These are phyloP conservation scores for Xerus rutilus DNA, from an alignment of 2,797 vertebrate genomes.

Conservation along the genomic window DNA sequence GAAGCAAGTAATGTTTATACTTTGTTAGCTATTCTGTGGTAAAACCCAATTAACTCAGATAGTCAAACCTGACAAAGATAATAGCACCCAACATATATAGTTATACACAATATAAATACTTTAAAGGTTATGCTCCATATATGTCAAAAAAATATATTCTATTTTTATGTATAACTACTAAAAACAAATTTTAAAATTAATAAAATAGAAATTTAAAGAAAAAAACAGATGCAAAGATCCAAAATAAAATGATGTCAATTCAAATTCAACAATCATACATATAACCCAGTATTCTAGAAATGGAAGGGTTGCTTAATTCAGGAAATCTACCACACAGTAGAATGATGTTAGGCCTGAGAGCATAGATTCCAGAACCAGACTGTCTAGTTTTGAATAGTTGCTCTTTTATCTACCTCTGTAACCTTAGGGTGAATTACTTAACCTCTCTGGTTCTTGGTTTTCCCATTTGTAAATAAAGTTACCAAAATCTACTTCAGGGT, in stretches of 20 bases:
- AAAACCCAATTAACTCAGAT: not conserved
- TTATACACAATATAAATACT: not conserved
- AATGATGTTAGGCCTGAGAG: not conserved
- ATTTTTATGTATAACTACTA: too few relatives aligned
- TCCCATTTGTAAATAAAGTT: not conserved
- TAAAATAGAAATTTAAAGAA: not conserved
- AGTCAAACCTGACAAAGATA: not conserved
- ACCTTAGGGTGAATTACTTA: not conserved
- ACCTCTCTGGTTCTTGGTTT: not conserved
- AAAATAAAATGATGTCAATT: not conserved
- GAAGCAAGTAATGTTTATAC: constrained; percentile 26
- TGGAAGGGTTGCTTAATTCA: not conserved
- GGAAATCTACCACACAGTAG: not conserved
- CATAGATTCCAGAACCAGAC: not conserved
- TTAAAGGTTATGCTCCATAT: not conserved
- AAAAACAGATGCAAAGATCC: not conserved
- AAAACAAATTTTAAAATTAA: not conserved
- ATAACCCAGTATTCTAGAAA: not conserved
- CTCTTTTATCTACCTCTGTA: not conserved
- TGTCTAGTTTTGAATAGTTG: not conserved
- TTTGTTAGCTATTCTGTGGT: not conserved
- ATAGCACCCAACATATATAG: not conserved
- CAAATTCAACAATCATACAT: not conserved
- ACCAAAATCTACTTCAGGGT: not conserved
- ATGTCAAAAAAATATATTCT: too few relatives aligned